These are phyloP conservation scores for Sabellastarte sp. DNA, from an alignment of 2,888 invertebrate species.

Conservation along the genomic window DNA sequence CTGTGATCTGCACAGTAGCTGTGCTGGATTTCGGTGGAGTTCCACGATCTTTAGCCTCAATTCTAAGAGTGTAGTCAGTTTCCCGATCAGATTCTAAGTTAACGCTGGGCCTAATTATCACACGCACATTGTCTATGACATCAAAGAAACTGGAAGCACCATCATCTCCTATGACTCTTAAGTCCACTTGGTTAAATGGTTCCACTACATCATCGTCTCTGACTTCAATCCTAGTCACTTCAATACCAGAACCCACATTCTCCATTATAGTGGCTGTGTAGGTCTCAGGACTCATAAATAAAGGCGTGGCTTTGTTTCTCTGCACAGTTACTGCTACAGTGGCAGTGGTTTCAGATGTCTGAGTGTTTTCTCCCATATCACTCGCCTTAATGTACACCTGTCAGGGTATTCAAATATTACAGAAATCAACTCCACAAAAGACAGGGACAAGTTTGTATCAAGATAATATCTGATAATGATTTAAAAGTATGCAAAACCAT, in stretches of 20 bases:
- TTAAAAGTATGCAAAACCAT: too few relatives aligned
- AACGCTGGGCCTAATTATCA: conserved; percentile 32
- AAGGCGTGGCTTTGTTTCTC: conserved; percentile 41
- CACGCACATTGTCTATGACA: conserved; percentile 25
- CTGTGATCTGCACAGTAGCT: conserved; percentile 37
- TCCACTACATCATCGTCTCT: conserved; percentile 10
- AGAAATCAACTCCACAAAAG: too few relatives aligned
- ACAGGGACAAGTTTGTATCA: too few relatives aligned
- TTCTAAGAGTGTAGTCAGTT: conserved; percentile 33
- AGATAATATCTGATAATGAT: too few relatives aligned
- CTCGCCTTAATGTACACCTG: conserved; percentile 72
- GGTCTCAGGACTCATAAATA: conserved; percentile 14
- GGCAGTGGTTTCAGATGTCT: conserved; percentile 71
- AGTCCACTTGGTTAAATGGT: conserved; percentile 24
- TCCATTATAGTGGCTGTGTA: conserved; percentile 40
- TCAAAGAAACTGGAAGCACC: conserved; percentile 27
- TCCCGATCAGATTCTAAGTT: conserved; percentile 36
- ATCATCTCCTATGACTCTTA: conserved; percentile 28
- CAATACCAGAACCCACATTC: conserved; percentile 30
- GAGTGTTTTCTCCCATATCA: conserved; percentile 85
- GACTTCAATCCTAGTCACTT: conserved; percentile 29
- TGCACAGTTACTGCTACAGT: conserved; percentile 35
- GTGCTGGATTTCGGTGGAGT: conserved; percentile 34
- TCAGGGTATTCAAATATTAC: too few relatives aligned
- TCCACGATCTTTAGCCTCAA: conserved; percentile 26